These are phyloP conservation scores for Chelidonichthys spinosus DNA, from an alignment of 2,797 vertebrate species.

Conservation along the genomic window DNA sequence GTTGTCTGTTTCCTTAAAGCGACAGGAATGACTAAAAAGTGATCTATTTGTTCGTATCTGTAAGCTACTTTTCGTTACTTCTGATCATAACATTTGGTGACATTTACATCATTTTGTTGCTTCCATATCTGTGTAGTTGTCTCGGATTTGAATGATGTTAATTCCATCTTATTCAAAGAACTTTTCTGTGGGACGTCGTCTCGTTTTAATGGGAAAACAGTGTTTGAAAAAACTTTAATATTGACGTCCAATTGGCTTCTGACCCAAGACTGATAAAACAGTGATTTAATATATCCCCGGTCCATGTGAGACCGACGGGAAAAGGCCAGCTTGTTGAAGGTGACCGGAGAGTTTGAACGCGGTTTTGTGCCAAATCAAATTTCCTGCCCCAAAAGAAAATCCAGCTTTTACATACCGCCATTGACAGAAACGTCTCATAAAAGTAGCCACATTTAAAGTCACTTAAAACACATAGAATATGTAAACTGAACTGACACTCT, in stretches of 20 bases:
- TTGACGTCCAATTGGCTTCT: background rate
- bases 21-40: background rate
- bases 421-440: conserved; percentile 44
- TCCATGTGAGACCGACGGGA: conserved; percentile 6
- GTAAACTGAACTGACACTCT: conserved; percentile 13
- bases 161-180: background rate
- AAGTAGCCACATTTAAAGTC: background rate
- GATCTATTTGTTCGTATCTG: background rate
- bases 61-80: background rate
- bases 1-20: background rate
- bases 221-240: background rate
- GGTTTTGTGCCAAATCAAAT: conserved; percentile 67
- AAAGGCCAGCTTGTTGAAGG: conserved; percentile 56
- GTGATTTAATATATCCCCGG: background rate
- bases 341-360: conserved; percentile 51
- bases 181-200: background rate
- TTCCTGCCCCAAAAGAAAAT: conserved; percentile 51
- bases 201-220: background rate
- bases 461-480: background rate
- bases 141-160: too few species aligned
- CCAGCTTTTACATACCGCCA: conserved; percentile 37
- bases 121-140: too few species aligned
- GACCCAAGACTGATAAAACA: background rate
- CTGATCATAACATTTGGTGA: background rate
- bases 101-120: background rate